Conservation (phyloP, 2,888 invertebrate species). For the Drosophila leonis region DNA sequence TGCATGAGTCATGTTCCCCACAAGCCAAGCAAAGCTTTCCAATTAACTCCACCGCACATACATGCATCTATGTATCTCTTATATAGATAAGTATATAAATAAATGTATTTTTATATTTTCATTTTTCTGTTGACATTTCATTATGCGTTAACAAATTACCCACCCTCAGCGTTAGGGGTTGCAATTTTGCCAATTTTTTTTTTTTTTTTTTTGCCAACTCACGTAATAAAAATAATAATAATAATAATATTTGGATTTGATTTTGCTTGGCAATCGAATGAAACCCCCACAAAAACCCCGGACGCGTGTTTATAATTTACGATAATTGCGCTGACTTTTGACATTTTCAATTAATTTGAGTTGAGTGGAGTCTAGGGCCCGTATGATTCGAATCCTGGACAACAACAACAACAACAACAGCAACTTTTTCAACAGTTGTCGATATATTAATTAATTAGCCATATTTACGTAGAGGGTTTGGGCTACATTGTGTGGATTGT, state of each 20-base stretch:
- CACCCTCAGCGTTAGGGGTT: constrained; percentile 50
- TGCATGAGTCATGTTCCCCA: constrained; percentile 40
- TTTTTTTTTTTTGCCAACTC: constrained; percentile 51
- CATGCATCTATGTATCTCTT: not conserved
- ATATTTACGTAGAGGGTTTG: constrained; percentile 43
- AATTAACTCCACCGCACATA: not conserved
- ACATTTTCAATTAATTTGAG: constrained; percentile 74
- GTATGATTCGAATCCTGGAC: constrained; percentile 12
- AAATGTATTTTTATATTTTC: constrained; percentile 10
- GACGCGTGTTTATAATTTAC: constrained; percentile 71
- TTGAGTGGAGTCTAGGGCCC: constrained; percentile 23
- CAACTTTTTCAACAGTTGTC: constrained; percentile 55
- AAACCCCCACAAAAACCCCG: constrained; percentile 1
- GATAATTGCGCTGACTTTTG: constrained; percentile 72
- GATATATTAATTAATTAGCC: constrained; percentile 61
- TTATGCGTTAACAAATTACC: constrained; percentile 49
- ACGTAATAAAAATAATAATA: constrained; percentile 67
- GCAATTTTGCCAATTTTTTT: constrained; percentile 39
- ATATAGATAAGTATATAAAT: not conserved
- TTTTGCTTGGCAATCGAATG: constrained; percentile 26
- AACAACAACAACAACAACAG: constrained; percentile 18
- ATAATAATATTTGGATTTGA: constrained; percentile 67
- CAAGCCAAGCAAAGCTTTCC: constrained; percentile 1
- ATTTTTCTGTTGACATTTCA: constrained; percentile 72
- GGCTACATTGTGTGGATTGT: constrained; percentile 4